Conservation (phyloP, 2,113 vertebrate species). For the Stigmatopora nigra region DNA sequence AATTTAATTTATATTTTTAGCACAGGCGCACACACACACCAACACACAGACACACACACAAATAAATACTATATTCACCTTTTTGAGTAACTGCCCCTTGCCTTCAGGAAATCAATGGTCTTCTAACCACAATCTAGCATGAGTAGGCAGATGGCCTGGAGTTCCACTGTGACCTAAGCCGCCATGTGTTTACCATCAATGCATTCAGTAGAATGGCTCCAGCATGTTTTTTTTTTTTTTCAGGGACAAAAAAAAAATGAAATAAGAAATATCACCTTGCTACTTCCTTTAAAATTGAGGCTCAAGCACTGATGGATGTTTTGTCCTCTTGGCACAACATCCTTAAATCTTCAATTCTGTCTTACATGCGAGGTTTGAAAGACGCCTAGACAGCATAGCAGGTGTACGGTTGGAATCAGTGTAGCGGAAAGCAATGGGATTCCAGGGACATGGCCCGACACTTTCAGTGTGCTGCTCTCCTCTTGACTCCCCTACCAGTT, state of each 20-base stretch:
- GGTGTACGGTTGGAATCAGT: constrained; percentile 59
- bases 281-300: constrained; percentile 16
- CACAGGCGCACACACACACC: background rate
- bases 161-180: constrained; percentile 60
- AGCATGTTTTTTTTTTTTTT: constrained; percentile 39
- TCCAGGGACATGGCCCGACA: constrained; percentile 54
- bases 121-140: constrained; percentile 63
- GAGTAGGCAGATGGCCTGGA: constrained; percentile 67
- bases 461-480: constrained; percentile 52
- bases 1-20: background rate
- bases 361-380: constrained; percentile 40
- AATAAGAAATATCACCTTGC: constrained; percentile 10
- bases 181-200: constrained; percentile 42
- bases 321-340: constrained; percentile 44
- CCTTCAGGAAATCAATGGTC: constrained; percentile 51
- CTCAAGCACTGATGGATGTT: constrained; percentile 36
- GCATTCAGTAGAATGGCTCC: constrained; percentile 23
- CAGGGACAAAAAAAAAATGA: background rate
- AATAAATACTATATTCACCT: constrained; percentile 26
- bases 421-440: constrained; percentile 61
- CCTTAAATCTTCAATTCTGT: constrained; percentile 43
- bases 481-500: constrained; percentile 41
- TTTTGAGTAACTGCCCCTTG: constrained; percentile 27
- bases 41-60: constrained; percentile 12
- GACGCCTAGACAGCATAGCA: constrained; percentile 47